A percentile compares a stretch with the other conserved stretches of the same genome.
These are phyloP conservation scores for Corythaeola cristata DNA, from an alignment of 2,113 vertebrate species.

Conservation along the genomic window DNA sequence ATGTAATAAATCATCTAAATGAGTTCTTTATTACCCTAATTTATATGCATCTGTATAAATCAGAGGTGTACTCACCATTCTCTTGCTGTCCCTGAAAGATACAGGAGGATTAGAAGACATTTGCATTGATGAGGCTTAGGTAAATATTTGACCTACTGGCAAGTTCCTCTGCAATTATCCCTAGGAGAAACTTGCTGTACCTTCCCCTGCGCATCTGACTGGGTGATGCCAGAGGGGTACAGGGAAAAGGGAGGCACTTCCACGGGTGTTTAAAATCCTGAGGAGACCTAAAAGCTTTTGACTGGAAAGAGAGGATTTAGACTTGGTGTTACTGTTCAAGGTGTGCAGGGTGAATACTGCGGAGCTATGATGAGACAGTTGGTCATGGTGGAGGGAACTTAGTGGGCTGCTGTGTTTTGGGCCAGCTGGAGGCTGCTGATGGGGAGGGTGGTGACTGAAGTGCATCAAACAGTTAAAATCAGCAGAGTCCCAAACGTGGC, in stretches of 20 bases:
- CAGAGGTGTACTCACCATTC: neutral
- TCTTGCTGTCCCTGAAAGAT: neutral
- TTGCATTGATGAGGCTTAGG: conserved; percentile 35
- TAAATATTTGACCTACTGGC: conserved; percentile 44
- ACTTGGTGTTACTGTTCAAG: neutral
- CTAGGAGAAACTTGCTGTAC: neutral
- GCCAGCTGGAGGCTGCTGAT: neutral
- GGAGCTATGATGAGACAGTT: neutral
- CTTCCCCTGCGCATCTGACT: neutral
- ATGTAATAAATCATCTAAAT: neutral
- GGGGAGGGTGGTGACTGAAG: neutral
- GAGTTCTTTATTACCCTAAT: neutral
- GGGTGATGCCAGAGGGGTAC: neutral
- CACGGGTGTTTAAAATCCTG: neutral
- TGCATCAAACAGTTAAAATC: neutral
- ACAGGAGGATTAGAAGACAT: conserved; percentile 38
- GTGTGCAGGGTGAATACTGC: neutral
- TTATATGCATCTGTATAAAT: neutral
- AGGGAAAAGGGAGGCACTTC: neutral
- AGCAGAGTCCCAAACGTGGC: neutral
- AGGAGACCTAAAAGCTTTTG: neutral
- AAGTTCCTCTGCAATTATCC: neutral
- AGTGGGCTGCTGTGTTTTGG: neutral
- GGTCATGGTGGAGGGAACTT: neutral
- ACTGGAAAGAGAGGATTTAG: neutral